These are phyloP conservation scores for Chrysoperla carnea DNA, from an alignment of 1,140 invertebrate genomes.

Conservation along the genomic window DNA sequence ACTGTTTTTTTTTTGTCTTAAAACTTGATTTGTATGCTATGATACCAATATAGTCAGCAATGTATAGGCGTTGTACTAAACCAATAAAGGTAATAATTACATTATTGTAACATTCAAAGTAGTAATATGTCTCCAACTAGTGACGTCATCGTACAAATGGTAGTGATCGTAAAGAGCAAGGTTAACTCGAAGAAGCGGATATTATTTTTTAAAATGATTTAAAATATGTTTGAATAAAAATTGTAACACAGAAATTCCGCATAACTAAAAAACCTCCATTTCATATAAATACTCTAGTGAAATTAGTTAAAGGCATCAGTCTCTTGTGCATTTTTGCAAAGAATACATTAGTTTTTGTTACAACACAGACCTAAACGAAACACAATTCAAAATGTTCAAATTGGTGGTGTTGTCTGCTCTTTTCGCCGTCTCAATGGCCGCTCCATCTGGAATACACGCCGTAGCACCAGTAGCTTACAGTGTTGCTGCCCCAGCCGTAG, in stretches of 20 bases:
- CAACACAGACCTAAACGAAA: conserved; percentile 22
- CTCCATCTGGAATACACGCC: conserved; percentile 16
- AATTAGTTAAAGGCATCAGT: conserved; percentile 1
- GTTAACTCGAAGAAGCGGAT: no score
- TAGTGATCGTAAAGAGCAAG: no score
- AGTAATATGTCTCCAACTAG: no score
- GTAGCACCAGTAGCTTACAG: conserved; percentile 10
- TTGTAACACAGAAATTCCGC: conserved; percentile 1
- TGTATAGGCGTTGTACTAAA: no score
- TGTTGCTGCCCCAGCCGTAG: conserved; percentile 8
- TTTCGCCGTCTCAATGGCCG: conserved; percentile 23
- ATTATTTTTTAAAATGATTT: neutral
- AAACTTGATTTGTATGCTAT: no score
- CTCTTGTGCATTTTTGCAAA: conserved; percentile 5
- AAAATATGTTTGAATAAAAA: neutral
- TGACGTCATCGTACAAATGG: no score
- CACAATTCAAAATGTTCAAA: conserved; percentile 23
- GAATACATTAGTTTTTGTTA: neutral
- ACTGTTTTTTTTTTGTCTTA: no score
- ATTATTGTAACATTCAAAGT: no score
- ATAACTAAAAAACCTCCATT: conserved; percentile 2
- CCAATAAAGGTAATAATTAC: no score
- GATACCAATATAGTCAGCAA: no score
- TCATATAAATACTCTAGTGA: conserved; percentile 4
- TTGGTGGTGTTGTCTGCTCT: conserved; percentile 33